phyloP scores from a whole-genome alignment of 2,113 vertebrate genomes.

The Cyprinus carpio region DNA sequence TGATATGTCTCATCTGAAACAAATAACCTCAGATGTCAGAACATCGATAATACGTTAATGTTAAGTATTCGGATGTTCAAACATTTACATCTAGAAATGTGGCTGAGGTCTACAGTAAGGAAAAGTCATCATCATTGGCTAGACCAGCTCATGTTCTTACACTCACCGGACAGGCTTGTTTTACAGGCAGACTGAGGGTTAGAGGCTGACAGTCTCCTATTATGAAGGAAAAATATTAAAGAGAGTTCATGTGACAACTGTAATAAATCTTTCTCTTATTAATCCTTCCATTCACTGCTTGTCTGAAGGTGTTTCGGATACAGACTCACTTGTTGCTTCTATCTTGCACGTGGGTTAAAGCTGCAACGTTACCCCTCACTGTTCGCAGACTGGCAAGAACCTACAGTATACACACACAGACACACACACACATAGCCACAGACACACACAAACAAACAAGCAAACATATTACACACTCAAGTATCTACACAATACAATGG shows the following conservation, averaged over 20 bases:
- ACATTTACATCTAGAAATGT: neutral
- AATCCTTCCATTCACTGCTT: slow-evolving; percentile 59
- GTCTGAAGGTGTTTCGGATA: slow-evolving; percentile 9
- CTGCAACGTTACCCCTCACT: slow-evolving; percentile 82
- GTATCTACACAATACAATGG: neutral
- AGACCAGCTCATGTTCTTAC: neutral
- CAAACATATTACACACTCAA: neutral
- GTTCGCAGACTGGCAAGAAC: slow-evolving; percentile 91
- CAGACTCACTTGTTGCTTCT: slow-evolving; percentile 46
- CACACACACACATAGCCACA: neutral
- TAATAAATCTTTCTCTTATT: neutral
- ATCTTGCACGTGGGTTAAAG: slow-evolving; percentile 82
- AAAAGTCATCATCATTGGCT: neutral
- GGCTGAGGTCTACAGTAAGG: neutral
- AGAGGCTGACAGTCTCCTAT: slow-evolving; percentile 73
- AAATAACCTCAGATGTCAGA: slow-evolving; percentile 30
- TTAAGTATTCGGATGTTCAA: neutral
- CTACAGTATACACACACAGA: slow-evolving; percentile 63
- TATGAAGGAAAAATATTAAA: slow-evolving; percentile 20
- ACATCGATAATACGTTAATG: neutral
- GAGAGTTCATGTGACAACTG: neutral
- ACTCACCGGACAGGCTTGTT: slow-evolving; percentile 78
- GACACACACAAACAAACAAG: neutral
- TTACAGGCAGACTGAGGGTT: slow-evolving; percentile 75
- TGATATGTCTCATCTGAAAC: slow-evolving; percentile 83